phyloP scores from a whole-genome alignment of 37 sponge, comb jelly and placozoan genomes.

The Geodia barretti region DNA sequence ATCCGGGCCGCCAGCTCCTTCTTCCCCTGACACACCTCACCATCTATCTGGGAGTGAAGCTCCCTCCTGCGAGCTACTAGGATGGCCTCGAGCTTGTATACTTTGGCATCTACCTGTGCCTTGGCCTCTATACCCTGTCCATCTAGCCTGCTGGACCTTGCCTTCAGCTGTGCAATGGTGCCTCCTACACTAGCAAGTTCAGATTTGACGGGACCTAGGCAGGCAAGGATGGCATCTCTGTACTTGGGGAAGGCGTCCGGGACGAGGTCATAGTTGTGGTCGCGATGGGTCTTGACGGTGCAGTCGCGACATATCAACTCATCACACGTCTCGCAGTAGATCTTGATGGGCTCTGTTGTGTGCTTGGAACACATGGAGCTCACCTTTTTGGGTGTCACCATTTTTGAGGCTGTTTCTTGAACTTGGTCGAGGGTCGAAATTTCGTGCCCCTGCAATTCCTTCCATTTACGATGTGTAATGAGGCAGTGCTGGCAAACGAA shows the following conservation, averaged over 20 bases:
- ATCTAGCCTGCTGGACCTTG: background rate
- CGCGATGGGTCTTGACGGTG: constrained; percentile 8
- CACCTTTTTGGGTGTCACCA: constrained; percentile 1
- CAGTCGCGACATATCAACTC: constrained; percentile 45
- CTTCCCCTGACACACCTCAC: constrained; percentile 6
- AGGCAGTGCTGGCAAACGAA: constrained; percentile 23
- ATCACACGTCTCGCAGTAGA: constrained; percentile 49
- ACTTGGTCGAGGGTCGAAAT: background rate
- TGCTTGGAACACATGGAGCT: constrained; percentile 5
- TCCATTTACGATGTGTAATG: constrained; percentile 16
- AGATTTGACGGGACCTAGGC: constrained; percentile 8
- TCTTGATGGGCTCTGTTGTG: background rate
- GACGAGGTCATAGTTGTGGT: constrained; percentile 26
- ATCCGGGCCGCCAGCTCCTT: constrained; percentile 26
- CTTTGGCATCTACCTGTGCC: constrained; percentile 3
- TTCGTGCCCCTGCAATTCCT: constrained; percentile 9
- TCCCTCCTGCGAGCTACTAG: constrained; percentile 18
- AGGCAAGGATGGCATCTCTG: background rate
- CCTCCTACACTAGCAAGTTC: background rate
- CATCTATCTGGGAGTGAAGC: constrained; percentile 9
- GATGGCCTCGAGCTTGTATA: background rate
- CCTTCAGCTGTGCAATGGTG: background rate
- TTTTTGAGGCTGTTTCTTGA: background rate
- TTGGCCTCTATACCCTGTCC: background rate
- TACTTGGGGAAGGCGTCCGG: constrained; percentile 22